phyloP scores from a whole-genome alignment of 2,797 vertebrate species.

The Dermochelys coriacea region DNA sequence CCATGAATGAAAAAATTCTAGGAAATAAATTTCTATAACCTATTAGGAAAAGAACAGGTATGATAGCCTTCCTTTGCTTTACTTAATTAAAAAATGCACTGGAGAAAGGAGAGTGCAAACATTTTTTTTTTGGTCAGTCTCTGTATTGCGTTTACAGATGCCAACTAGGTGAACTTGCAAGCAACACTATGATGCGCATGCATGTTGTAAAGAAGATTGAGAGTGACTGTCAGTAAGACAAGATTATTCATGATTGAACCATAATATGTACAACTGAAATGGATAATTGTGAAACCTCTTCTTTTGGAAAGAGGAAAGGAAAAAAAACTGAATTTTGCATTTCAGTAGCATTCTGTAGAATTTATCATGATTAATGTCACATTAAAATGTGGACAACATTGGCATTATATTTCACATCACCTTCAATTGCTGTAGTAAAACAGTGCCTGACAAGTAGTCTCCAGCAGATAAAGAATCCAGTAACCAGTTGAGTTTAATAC shows the following conservation, averaged over 20 bases:
- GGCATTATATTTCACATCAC: conserved; percentile 77
- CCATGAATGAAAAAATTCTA: conserved; percentile 69
- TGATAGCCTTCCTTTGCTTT: conserved; percentile 72
- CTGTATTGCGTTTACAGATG: conserved; percentile 48
- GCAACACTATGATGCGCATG: conserved; percentile 64
- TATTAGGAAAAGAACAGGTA: conserved; percentile 74
- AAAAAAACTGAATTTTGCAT: conserved; percentile 72
- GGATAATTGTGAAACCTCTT: conserved; percentile 64
- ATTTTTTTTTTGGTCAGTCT: conserved; percentile 82
- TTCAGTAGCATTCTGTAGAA: conserved; percentile 84
- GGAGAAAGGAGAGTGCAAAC: conserved; percentile 79
- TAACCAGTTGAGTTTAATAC: conserved; percentile 70
- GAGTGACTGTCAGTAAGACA: conserved; percentile 69
- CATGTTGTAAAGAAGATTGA: conserved; percentile 47
- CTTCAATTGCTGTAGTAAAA: conserved; percentile 75
- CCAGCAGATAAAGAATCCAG: conserved; percentile 71
- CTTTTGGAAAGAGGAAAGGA: conserved; percentile 46
- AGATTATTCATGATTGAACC: conserved; percentile 63
- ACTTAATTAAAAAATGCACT: conserved; percentile 60
- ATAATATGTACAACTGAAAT: conserved; percentile 70
- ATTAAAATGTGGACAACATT: conserved; percentile 78
- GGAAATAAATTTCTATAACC: conserved; percentile 78
- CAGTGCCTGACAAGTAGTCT: conserved; percentile 76
- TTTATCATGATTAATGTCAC: conserved; percentile 80
- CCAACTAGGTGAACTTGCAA: conserved; percentile 57